Base-by-base conservation (phyloP, 1,140 invertebrate genomes). In the Brachionus plicatilis region DNA sequence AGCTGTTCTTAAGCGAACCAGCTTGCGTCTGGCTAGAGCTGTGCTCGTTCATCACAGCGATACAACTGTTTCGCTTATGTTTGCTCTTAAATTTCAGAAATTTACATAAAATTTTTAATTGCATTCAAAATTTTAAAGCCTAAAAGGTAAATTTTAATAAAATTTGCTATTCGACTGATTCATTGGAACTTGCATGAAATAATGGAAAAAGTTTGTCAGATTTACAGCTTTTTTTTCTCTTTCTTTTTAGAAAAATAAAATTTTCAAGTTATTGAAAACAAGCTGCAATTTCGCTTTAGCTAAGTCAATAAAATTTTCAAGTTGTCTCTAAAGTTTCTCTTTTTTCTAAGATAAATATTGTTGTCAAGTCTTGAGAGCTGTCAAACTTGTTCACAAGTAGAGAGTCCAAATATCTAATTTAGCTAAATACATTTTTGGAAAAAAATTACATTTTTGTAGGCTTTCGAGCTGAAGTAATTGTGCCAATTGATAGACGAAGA, bases 51-150 rank as follows among this genome's bases (percentile, higher is more conserved):
- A 82, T 82, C 20, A 82, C 79, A 24, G 79, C 79, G 17, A 82
- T 82, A 41, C 79, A 82, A 68, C 79, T 82, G 53, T 82, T 82
- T 82, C 79, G 20, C 33, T 82, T 82, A 8, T 82, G 79, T 24
- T 82, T 82, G 41, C 41, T 65, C 79, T 82, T 43, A 65, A 33
- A 65, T 17, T 29, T 82, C 41, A 33, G 12, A 27, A 50, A 50
- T 76, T 50, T 50, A 50, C 72, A 76, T 50, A 76, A 76, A 76
- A 50, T 43, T 72, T 68, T 72, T 72, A 72, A 37, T 72, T 72
- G 68, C 68, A 72, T 72, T 43, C 33, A 72, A 45, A 72, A 72
- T 37, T 37, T 43, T 41, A 43, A 72, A 41, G 33, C 33, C 3
- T 20, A 41, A 72, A 72, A 72, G 68, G 68, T 72, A 72, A 72